Conservation (phyloP, 2,888 invertebrate genomes). For the Drosophila melanosoma region DNA sequence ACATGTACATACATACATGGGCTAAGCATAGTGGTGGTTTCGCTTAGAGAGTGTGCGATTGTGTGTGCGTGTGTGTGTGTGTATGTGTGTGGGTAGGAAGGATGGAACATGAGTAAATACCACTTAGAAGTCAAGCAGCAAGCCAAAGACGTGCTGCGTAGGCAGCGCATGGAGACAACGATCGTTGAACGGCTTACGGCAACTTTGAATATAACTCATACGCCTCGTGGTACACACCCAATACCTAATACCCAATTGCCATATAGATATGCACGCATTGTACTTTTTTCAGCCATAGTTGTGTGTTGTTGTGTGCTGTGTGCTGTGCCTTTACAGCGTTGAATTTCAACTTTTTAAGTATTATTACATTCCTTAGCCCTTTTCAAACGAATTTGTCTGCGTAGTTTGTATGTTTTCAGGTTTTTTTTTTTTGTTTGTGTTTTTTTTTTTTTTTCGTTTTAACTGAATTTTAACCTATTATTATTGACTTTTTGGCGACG, state of each 20-base stretch:
- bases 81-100: not conserved
- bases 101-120: slow-evolving; percentile 73
- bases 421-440: slow-evolving; percentile 14
- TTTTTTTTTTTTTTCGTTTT: slow-evolving; percentile 5
- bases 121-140: slow-evolving; percentile 78
- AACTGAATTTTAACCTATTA: slow-evolving; percentile 61
- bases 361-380: slow-evolving; percentile 81
- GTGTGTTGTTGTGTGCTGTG: slow-evolving; percentile 32
- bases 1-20: slow-evolving; percentile 21
- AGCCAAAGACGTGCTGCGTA: slow-evolving; percentile 52
- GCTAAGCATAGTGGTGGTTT: slow-evolving; percentile 2
- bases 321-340: slow-evolving; percentile 51
- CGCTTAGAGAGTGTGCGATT: not conserved
- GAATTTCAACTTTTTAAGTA: slow-evolving; percentile 79
- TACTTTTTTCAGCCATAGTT: slow-evolving; percentile 24
- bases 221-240: slow-evolving; percentile 55
- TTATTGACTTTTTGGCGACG: slow-evolving; percentile 72
- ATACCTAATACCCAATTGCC: slow-evolving; percentile 14
- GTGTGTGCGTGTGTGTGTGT: not conserved
- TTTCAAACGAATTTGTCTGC: slow-evolving; percentile 80
- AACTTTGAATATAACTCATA: slow-evolving; percentile 76
- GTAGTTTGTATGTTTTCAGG: slow-evolving; percentile 39
- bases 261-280: slow-evolving; percentile 44
- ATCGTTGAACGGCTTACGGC: slow-evolving; percentile 60
- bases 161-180: slow-evolving; percentile 22